Conservation (phyloP, 1,140 invertebrate species). For the Drosophila tani region DNA sequence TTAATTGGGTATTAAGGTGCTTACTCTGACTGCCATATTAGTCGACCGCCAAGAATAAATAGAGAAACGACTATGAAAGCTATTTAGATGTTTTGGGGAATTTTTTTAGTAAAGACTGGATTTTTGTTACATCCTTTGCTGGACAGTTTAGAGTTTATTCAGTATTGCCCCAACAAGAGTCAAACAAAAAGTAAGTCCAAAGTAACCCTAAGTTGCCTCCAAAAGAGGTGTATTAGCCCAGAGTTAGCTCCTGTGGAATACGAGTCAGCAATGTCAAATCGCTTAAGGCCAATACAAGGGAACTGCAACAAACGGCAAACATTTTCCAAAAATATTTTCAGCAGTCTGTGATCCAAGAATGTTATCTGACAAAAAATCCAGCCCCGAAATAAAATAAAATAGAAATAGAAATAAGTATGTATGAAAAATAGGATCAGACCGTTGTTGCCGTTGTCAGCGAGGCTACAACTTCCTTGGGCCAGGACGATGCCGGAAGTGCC, state of each 20-base stretch:
- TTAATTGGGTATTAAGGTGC: slow-evolving; percentile 43
- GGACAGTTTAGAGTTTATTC: background rate
- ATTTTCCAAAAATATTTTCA: slow-evolving; percentile 48
- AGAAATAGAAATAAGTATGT: slow-evolving; percentile 18
- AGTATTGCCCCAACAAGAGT: background rate
- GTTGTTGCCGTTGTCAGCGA: slow-evolving; percentile 42
- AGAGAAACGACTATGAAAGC: too few species aligned
- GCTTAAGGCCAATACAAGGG: slow-evolving; percentile 9
- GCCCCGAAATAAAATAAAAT: slow-evolving; percentile 16
- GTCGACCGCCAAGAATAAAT: background rate
- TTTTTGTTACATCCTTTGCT: background rate
- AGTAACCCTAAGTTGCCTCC: background rate
- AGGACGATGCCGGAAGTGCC: slow-evolving; percentile 63
- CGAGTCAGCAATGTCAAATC: slow-evolving; percentile 14
- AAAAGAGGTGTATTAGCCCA: background rate
- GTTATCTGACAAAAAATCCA: slow-evolving; percentile 25
- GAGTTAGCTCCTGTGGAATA: background rate
- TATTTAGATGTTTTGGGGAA: background rate
- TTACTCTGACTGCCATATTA: background rate
- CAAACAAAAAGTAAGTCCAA: too few species aligned
- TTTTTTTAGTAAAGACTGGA: background rate
- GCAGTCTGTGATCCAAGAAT: slow-evolving; percentile 47
- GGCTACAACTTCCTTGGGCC: slow-evolving; percentile 74
- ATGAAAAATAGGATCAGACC: slow-evolving; percentile 35
- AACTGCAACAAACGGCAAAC: background rate